Conservation (phyloP, 1,140 invertebrate genomes). For the Dendroctonus ponderosae region DNA sequence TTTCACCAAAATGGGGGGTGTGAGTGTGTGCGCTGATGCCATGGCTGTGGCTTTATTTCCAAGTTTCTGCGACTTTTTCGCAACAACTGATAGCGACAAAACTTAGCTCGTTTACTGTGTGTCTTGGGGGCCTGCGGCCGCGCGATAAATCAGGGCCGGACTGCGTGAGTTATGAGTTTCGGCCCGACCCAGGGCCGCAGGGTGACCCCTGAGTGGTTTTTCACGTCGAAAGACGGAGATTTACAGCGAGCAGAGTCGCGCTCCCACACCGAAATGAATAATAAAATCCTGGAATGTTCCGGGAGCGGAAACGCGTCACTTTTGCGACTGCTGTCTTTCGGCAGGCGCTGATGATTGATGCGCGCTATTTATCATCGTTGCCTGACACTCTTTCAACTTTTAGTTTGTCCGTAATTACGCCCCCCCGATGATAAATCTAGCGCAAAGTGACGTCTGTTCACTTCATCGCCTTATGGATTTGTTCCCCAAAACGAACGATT, state of each 20-base stretch:
- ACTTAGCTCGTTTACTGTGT: too few relatives aligned
- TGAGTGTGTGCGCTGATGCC: too few relatives aligned
- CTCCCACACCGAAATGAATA: too few relatives aligned
- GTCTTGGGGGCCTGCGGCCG: conserved; percentile 5
- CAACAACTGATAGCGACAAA: too few relatives aligned
- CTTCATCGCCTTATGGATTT: conserved; percentile 6
- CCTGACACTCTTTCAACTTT: background rate
- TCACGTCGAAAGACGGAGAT: conserved; percentile 11
- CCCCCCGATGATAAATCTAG: conserved; percentile 16
- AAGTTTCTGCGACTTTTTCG: too few relatives aligned
- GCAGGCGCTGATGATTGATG: too few relatives aligned
- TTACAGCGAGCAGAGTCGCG: too few relatives aligned
- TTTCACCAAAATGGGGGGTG: background rate
- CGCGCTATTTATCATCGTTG: too few relatives aligned
- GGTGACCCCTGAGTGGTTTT: conserved; percentile 15
- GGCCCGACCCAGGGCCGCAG: conserved; percentile 19
- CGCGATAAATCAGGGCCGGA: conserved; percentile 21
- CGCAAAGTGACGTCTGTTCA: conserved; percentile 13
- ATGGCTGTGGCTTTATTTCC: too few relatives aligned
- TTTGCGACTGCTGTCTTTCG: too few relatives aligned
- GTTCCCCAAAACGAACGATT: too few relatives aligned
- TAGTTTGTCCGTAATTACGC: conserved; percentile 39
- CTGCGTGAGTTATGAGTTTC: conserved; percentile 12
- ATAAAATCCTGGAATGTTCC: background rate
- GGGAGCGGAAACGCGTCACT: too few relatives aligned